phyloP scores from a whole-genome alignment of 2,797 vertebrate species.

The Karalla daura region DNA sequence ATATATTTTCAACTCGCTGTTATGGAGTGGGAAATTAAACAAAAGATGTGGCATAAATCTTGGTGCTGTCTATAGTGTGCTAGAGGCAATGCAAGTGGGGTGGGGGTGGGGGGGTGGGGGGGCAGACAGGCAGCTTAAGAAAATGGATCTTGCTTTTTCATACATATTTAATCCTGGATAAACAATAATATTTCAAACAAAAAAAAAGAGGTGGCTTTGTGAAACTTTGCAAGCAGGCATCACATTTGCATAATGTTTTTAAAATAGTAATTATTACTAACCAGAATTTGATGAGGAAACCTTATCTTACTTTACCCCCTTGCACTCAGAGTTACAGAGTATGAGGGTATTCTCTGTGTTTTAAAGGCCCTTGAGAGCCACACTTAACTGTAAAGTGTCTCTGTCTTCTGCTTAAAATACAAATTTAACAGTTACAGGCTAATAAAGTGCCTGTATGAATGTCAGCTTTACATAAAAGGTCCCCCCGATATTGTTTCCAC shows the following conservation, averaged over 20 bases:
- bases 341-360: background rate
- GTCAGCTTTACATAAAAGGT: constrained; percentile 1
- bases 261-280: constrained; percentile 2
- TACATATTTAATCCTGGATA: constrained; percentile 41
- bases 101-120: background rate
- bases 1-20: constrained; percentile 25
- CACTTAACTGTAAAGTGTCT: constrained; percentile 1
- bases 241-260: background rate
- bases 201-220: constrained; percentile 9
- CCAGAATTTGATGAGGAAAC: constrained; percentile 1
- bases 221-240: constrained; percentile 1
- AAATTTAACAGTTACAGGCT: constrained; percentile 3
- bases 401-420: background rate
- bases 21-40: constrained; percentile 29
- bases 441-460: constrained; percentile 13
- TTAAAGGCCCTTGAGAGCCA: background rate
- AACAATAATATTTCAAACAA: constrained; percentile 33
- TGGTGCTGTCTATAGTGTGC: background rate
- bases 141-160: constrained; percentile 27
- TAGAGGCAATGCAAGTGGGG: constrained; percentile 27
- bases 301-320: constrained; percentile 13
- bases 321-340: background rate
- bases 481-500: background rate
- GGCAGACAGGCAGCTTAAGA: constrained; percentile 13
- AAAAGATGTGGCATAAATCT: constrained; percentile 27